Base-by-base conservation (phyloP, 1,140 invertebrate species). In the Zaprionus africanus region DNA sequence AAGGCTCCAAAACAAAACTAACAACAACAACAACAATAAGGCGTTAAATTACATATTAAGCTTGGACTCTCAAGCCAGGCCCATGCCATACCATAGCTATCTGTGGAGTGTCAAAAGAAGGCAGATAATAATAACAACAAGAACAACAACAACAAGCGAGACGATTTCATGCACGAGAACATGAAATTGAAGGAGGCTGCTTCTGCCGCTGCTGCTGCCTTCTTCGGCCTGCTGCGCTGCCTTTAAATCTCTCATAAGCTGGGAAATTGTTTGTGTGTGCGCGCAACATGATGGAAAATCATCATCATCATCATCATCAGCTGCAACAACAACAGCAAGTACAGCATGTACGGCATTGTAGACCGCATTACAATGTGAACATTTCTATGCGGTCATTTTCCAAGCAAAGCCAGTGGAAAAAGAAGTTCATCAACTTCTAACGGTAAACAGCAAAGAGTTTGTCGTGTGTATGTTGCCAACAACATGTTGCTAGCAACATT, bases 401-500 rank as follows among this genome's bases (percentile, higher is more conserved):
- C 53, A 31, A 17, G 6, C n/a, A 17, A 43, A 46, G n/a, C 3
- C 1, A 15, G 36, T 5, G 4, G 13, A 38, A 38, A 38, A 15
- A 38, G n/a, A 58, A 67, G 74, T 79, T 79, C 77, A 79, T 28
- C 76, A 61, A 68, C 74, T 68, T 88, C 81, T 87, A 87, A 87
- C 83, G 83, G 83, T 75, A 78, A 61, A 24, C 49, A 22, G 17
- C 51, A 74, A 77, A 69, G 79, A 82, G 79, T 82, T 82, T 46
- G 41, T 46, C 31, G 36, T 38, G 4, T 38, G n/a, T 46, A 2
- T 46, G 41, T 17, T 46, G 76, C 76, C 68, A 69, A 83, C 83
- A 83, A 78, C 81, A 88, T 87, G 84, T 87, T 88, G 81, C 82
- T 80, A 51, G 78, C 84, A 88, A 84, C 84, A 88, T 88, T 86